Conservation (phyloP, 2,113 vertebrate genomes). For the Brachyhypopomus occidentalis region DNA sequence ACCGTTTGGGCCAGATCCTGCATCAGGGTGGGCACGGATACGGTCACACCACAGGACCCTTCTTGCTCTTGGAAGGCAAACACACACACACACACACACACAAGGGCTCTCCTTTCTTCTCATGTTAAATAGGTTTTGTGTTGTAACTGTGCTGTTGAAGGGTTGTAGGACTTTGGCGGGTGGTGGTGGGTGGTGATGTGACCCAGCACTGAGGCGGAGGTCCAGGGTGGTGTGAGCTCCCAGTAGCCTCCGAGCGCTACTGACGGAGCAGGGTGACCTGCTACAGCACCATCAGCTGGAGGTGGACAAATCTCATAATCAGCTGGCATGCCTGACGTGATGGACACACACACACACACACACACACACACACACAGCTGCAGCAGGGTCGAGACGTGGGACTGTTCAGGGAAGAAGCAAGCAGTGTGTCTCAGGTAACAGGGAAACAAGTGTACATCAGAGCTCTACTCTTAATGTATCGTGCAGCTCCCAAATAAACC, state of each 20-base stretch:
- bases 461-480: background rate
- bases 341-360: background rate
- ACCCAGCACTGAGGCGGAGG: too few species aligned
- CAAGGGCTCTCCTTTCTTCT: background rate
- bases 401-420: background rate
- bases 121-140: background rate
- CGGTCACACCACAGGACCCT: background rate
- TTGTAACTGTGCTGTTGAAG: background rate
- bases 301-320: background rate
- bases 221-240: background rate
- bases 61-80: background rate
- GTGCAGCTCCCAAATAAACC: background rate
- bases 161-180: background rate
- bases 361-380: background rate
- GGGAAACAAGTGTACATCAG: background rate
- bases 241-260: constrained; percentile 14
- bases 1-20: too few species aligned
- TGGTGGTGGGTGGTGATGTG: too few species aligned
- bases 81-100: background rate
- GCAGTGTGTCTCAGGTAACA: background rate
- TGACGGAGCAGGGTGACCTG: constrained; percentile 32
- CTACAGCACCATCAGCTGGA: background rate
- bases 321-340: background rate
- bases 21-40: too few species aligned
- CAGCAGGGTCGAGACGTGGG: background rate